phyloP scores from a whole-genome alignment of 2,888 invertebrate genomes.

The Lutraria lutraria region DNA sequence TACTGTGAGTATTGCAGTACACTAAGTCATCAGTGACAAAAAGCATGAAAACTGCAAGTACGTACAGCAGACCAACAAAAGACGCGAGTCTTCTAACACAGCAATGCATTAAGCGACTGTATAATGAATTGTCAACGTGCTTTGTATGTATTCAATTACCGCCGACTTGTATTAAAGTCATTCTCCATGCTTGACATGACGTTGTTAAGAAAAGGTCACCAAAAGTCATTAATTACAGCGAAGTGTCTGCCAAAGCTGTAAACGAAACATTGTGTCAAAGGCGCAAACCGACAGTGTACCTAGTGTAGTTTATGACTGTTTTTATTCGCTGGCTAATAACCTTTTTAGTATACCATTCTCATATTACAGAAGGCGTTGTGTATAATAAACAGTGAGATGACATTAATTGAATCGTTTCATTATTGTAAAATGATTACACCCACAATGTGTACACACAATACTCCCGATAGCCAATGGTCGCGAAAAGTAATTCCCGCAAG shows the following conservation, averaged over 20 bases:
- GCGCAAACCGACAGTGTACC: not conserved
- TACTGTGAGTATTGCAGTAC: not conserved
- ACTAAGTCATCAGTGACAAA: not conserved
- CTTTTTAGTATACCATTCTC: not conserved
- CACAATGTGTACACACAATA: constrained; percentile 3
- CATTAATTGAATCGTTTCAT: constrained; percentile 9
- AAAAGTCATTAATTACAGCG: constrained; percentile 23
- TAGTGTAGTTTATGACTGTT: not conserved
- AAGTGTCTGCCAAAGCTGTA: constrained; percentile 23
- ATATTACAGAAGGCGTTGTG: constrained; percentile 17
- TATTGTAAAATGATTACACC: constrained; percentile 6
- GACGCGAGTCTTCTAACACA: not conserved
- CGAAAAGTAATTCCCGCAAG: not conserved
- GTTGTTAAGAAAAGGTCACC: constrained; percentile 17
- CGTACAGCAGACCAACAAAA: not conserved
- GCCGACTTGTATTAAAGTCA: constrained; percentile 6
- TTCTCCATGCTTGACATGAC: not conserved
- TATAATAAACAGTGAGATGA: not conserved
- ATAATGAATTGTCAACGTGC: constrained; percentile 19
- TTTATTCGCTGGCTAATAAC: constrained; percentile 2
- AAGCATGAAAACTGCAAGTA: not conserved
- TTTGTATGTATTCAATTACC: constrained; percentile 23
- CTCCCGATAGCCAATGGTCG: not conserved
- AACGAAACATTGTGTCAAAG: constrained; percentile 25
- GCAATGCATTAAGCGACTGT: not conserved